Evolutionary conservation across 2,888 invertebrate species (phyloP).

Genomic region (Candidula unifasciata): DNA sequence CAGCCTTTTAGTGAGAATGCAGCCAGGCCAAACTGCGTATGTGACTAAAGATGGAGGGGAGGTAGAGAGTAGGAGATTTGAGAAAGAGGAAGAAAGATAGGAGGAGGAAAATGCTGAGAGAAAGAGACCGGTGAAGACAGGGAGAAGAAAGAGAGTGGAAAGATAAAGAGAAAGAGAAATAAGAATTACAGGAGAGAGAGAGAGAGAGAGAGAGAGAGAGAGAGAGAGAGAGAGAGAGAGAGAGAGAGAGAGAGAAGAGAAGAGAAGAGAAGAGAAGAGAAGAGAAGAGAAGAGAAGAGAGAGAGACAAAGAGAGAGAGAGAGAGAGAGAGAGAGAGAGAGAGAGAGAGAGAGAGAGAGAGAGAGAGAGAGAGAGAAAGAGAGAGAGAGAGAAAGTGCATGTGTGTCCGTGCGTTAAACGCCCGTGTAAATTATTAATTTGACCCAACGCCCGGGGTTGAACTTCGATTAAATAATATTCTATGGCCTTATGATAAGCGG

Average conservation of each 20-base stretch:
- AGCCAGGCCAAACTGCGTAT: too few species aligned
- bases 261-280: not conserved
- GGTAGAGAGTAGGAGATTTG: not conserved
- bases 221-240: slow-evolving; percentile 23
- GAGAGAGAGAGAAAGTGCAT: slow-evolving; percentile 17
- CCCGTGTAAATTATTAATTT: too few species aligned
- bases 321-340: slow-evolving; percentile 1
- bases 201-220: slow-evolving; percentile 6
- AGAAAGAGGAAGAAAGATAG: not conserved
- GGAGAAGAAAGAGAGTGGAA: too few species aligned
- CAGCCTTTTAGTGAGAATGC: too few species aligned
- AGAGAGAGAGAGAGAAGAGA: slow-evolving; percentile 25
- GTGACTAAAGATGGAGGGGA: too few species aligned
- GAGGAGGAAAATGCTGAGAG: not conserved
- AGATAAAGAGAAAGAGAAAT: not conserved
- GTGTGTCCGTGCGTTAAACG: too few species aligned
- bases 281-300: not conserved
- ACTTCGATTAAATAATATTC: too few species aligned
- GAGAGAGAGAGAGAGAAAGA: slow-evolving; percentile 30
- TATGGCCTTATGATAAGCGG: too few species aligned
- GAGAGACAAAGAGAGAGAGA: not conserved
- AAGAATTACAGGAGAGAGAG: not conserved
- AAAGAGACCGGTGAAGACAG: too few species aligned
- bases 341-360: slow-evolving; percentile 31
- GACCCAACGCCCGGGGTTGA: too few species aligned